A percentile compares a stretch with the other conserved stretches of the same genome.
Evolutionary conservation across 2,888 invertebrate genomes (phyloP).

Genomic region (Diarsia brunnea): DNA sequence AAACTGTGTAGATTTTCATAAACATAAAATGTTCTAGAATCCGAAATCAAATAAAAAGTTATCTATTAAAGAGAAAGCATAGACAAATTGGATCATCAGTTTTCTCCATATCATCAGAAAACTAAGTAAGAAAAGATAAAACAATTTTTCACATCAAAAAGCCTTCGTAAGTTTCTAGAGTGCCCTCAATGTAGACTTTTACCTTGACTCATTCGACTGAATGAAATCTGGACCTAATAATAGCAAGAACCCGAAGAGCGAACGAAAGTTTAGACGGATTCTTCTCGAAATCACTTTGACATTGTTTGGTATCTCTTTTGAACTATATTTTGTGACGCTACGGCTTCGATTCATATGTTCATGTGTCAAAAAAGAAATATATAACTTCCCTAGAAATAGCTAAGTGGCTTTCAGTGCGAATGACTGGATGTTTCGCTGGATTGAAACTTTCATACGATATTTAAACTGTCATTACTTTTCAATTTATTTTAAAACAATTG

Average conservation of each 20-base stretch:
- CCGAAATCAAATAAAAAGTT: constrained; percentile 14
- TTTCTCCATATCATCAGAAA: constrained; percentile 65
- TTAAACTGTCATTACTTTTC: neutral
- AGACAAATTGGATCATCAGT: constrained; percentile 33
- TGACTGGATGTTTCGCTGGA: neutral
- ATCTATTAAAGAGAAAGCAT: constrained; percentile 6
- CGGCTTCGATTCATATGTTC: constrained; percentile 17
- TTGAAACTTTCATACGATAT: neutral
- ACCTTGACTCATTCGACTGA: constrained; percentile 63
- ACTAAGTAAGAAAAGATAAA: constrained; percentile 63
- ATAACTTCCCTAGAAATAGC: neutral
- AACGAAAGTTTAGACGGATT: constrained; percentile 69
- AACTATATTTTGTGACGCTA: constrained; percentile 18
- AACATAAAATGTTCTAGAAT: neutral
- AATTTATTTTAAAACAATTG: neutral
- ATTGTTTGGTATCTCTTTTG: constrained; percentile 62
- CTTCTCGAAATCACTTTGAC: constrained; percentile 69
- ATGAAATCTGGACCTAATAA: constrained; percentile 68
- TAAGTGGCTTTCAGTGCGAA: neutral
- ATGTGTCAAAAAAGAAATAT: constrained; percentile 17
- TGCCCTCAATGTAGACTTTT: constrained; percentile 61
- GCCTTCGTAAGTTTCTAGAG: constrained; percentile 57
- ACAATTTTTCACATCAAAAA: constrained; percentile 71
- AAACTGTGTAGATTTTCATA: neutral
- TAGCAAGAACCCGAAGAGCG: constrained; percentile 62